Conservation (phyloP, 2,888 invertebrate genomes). For the Campopleginae sp. region DNA sequence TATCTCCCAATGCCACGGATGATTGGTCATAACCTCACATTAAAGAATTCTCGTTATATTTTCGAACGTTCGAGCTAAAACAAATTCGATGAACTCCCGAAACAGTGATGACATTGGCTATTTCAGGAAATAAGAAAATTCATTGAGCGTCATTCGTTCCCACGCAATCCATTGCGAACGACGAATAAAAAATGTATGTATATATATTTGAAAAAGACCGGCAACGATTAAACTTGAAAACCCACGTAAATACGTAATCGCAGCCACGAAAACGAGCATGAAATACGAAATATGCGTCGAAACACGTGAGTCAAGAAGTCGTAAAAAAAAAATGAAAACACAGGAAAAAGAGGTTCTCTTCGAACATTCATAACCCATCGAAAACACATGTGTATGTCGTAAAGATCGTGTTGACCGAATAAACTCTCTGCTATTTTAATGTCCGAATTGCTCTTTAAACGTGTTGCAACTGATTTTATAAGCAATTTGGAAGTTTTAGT, state of each 20-base stretch:
- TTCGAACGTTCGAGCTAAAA: background rate
- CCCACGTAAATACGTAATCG: slow-evolving; percentile 30
- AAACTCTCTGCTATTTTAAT: background rate
- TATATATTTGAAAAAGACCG: slow-evolving; percentile 6
- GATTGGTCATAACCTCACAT: slow-evolving; percentile 6
- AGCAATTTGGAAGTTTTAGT: slow-evolving; percentile 9
- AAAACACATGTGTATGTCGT: slow-evolving; percentile 35
- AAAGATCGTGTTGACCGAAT: slow-evolving; percentile 17
- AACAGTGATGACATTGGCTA: slow-evolving; percentile 15
- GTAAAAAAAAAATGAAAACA: slow-evolving; percentile 2
- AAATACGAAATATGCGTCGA: background rate
- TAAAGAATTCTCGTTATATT: background rate
- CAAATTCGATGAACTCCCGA: background rate
- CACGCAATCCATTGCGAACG: background rate
- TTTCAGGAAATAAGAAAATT: background rate
- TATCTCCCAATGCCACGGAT: background rate
- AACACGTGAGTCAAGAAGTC: slow-evolving; percentile 5
- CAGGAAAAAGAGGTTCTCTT: background rate
- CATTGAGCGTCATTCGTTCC: background rate
- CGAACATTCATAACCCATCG: slow-evolving; percentile 8
- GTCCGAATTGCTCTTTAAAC: background rate
- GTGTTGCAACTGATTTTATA: slow-evolving; percentile 6
- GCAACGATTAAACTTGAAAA: background rate
- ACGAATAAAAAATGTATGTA: background rate
- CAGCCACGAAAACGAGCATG: slow-evolving; percentile 16